These are phyloP conservation scores for Archaeoteleia sp. DNA, from an alignment of 2,888 invertebrate species.

Conservation along the genomic window DNA sequence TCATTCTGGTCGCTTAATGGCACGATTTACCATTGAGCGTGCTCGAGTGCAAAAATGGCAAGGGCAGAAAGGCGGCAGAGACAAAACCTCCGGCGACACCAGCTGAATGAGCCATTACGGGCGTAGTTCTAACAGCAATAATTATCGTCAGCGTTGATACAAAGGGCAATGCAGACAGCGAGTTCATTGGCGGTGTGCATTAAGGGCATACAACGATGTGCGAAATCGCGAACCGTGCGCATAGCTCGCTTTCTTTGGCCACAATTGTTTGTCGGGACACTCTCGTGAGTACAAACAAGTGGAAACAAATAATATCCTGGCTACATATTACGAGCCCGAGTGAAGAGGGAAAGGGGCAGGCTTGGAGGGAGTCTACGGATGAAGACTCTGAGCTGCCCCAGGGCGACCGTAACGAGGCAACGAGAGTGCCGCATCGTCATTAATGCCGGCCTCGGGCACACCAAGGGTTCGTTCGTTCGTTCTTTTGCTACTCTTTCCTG, in stretches of 20 bases:
- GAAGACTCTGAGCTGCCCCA: conserved; percentile 39
- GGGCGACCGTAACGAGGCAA: conserved; percentile 54
- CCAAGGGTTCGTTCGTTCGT: conserved; percentile 38
- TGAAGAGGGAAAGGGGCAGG: conserved; percentile 12
- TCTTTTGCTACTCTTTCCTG: conserved; percentile 31
- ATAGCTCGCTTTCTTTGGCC: conserved; percentile 34
- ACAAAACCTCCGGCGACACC: conserved; percentile 63
- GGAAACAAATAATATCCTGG: conserved; percentile 73
- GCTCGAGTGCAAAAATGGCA: conserved; percentile 49
- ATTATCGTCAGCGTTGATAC: conserved; percentile 69
- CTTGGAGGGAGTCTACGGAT: conserved; percentile 10
- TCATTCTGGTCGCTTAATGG: conserved; percentile 70
- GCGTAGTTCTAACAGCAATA: conserved; percentile 68
- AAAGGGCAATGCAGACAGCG: conserved; percentile 56
- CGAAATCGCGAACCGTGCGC: conserved; percentile 31
- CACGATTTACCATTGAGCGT: conserved; percentile 68
- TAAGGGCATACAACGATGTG: conserved; percentile 44
- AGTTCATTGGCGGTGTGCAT: conserved; percentile 44
- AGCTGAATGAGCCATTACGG: conserved; percentile 73
- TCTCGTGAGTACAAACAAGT: conserved; percentile 68
- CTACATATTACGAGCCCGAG: conserved; percentile 63
- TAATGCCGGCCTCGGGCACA: conserved; percentile 54
- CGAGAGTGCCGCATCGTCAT: conserved; percentile 52
- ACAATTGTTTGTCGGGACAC: conserved; percentile 67
- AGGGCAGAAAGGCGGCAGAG: conserved; percentile 51